Evolutionary conservation across 2,888 invertebrate genomes (phyloP).

Genomic region (Catocala sponsa): DNA sequence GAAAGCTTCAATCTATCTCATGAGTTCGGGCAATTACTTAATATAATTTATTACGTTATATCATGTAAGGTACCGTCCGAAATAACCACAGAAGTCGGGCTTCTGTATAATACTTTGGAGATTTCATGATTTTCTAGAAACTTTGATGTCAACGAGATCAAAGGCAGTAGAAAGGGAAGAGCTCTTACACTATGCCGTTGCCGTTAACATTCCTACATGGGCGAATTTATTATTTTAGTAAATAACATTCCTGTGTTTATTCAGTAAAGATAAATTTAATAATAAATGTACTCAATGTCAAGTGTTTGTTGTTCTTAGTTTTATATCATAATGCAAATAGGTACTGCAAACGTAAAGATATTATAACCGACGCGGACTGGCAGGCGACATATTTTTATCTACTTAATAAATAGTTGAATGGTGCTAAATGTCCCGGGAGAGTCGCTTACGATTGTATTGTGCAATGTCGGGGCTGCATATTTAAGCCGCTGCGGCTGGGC

Average conservation of each 20-base stretch:
- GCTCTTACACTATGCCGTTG: background rate
- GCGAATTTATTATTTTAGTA: constrained; percentile 1
- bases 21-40: constrained; percentile 19
- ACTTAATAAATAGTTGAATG: constrained; percentile 65
- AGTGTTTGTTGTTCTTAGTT: constrained; percentile 25
- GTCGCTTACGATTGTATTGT: constrained; percentile 65
- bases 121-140: constrained; percentile 4
- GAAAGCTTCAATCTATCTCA: constrained; percentile 31
- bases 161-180: background rate
- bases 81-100: constrained; percentile 1
- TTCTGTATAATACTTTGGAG: background rate
- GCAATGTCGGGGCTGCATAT: constrained; percentile 69
- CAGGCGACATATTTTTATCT: constrained; percentile 51
- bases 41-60: constrained; percentile 60
- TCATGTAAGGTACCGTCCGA: constrained; percentile 53
- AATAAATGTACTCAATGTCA: constrained; percentile 44
- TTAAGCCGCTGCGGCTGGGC: constrained; percentile 64
- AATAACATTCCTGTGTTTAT: too few species aligned
- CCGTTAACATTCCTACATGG: background rate
- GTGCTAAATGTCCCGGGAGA: constrained; percentile 57
- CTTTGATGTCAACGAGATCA: constrained; percentile 2
- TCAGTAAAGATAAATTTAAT: background rate
- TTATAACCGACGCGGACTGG: constrained; percentile 19
- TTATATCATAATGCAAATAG: constrained; percentile 41
- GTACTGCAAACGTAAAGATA: constrained; percentile 28